Base-by-base conservation (phyloP, 1,140 invertebrate genomes). In the Palaemon carinicauda region DNA sequence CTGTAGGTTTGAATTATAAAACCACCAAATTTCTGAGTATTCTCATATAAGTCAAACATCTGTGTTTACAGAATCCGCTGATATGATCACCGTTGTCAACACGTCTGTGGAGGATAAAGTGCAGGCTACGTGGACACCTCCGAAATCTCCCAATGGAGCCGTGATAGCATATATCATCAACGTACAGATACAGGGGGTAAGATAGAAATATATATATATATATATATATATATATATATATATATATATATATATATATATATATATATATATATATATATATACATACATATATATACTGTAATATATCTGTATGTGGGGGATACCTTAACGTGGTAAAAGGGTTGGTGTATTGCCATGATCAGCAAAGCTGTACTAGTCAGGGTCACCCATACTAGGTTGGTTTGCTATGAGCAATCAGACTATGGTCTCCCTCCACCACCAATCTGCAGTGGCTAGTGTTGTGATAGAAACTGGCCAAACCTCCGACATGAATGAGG, bases 121-220 rank as follows among this genome's bases (percentile, higher is more conserved):
- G 52, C 52, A 52, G 14, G 27, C 60, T 31, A 27, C 51, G 3
- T 83, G 82, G 82, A 53, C 31, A 9, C 27, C 69, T 7, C 82
- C 82, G 19, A 21, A 29, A 31, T 54, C 29, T 3, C 82, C 82
- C 33, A 83, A 83, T n/a, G 82, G 82, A 1, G 82, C 71, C 3
- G 82, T 83, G 21, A 21, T 83, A n/a, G 82, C 82, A 17, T 83
- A 83, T 52, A 56, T 83, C 17, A 41, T 41, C 41, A 41, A 41
- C 12, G 4, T 83, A 17, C 33, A 53, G 31, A 74, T 83, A 14
- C 69, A 60, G 0, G 33, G 65, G 27, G 65, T 82, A 52, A 82
- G 79, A n/a, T 24, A 7, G 9, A 21, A 29, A 21, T 15, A 24
- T 24, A 60, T 12, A 60, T 17, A 60, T 15, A 60, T 15, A 60